Evolutionary conservation across 2,888 invertebrate species (phyloP).

Genomic region (Stenotaenia linearis): DNA sequence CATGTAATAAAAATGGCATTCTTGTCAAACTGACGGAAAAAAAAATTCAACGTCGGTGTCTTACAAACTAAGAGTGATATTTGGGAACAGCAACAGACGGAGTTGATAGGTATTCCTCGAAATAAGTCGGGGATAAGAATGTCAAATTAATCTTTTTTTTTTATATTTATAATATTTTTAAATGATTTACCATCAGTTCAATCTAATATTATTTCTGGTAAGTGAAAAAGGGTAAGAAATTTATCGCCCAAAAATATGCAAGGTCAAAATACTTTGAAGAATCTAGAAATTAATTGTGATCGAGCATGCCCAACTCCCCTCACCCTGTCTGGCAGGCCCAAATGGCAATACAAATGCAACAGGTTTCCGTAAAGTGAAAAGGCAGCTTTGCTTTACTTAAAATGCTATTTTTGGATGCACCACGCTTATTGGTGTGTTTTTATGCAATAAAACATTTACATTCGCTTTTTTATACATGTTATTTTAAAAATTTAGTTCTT

Average conservation of each 20-base stretch:
- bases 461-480: too few species aligned
- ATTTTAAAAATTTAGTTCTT: not conserved
- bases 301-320: not conserved
- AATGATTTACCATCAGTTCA: not conserved
- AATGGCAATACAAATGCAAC: not conserved
- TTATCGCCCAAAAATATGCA: too few species aligned
- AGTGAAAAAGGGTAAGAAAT: too few species aligned
- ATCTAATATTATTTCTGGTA: not conserved
- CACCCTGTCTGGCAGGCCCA: not conserved
- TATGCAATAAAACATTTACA: too few species aligned
- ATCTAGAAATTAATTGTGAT: not conserved
- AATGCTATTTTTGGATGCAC: too few species aligned
- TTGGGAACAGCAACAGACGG: slow-evolving; percentile 9
- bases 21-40: slow-evolving; percentile 5
- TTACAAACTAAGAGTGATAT: slow-evolving; percentile 11
- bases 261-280: not conserved
- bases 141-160: not conserved
- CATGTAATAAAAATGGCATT: slow-evolving; percentile 20
- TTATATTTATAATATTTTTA: not conserved
- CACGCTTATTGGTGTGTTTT: too few species aligned
- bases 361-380: not conserved
- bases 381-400: too few species aligned
- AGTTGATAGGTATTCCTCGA: not conserved
- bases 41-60: not conserved
- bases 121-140: not conserved